These are phyloP conservation scores for Rapana venosa DNA, from an alignment of 2,888 invertebrate species.

Conservation along the genomic window DNA sequence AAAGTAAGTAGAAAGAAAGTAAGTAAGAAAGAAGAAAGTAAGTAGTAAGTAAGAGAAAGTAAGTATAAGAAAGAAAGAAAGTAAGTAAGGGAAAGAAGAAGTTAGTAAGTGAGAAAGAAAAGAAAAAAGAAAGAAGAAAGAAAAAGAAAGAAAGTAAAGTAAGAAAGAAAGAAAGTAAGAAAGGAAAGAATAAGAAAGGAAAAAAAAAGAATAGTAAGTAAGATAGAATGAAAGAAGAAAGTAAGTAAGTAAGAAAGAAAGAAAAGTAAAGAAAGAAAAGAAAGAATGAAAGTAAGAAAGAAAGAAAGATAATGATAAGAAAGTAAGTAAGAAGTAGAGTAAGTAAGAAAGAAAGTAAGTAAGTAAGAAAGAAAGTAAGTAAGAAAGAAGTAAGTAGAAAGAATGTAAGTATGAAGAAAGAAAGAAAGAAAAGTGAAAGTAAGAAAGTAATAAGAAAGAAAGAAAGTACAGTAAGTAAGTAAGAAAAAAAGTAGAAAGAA, in stretches of 20 bases:
- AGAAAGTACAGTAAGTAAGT: neutral
- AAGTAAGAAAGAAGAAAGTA: neutral
- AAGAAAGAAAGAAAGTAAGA: neutral
- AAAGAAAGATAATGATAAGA: neutral
- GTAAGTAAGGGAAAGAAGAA: neutral
- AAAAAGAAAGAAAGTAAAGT: neutral
- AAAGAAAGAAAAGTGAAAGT: neutral
- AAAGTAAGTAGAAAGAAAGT: neutral
- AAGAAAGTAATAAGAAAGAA: neutral
- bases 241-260: neutral
- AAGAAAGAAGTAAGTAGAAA: neutral
- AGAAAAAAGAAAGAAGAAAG: neutral
- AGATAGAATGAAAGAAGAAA: neutral
- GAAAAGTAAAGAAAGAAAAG: neutral
- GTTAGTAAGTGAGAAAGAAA: neutral
- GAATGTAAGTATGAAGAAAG: neutral
- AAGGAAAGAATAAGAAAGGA: neutral
- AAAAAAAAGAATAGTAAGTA: neutral
- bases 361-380: neutral
- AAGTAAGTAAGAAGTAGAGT: neutral
- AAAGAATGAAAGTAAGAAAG: neutral
- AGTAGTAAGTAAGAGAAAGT: neutral
- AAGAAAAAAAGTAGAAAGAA: too few relatives aligned
- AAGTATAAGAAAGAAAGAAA: neutral
- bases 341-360: neutral